Evolutionary conservation across 2,113 vertebrate species (phyloP).

Genomic region (Pao palembangensis): DNA sequence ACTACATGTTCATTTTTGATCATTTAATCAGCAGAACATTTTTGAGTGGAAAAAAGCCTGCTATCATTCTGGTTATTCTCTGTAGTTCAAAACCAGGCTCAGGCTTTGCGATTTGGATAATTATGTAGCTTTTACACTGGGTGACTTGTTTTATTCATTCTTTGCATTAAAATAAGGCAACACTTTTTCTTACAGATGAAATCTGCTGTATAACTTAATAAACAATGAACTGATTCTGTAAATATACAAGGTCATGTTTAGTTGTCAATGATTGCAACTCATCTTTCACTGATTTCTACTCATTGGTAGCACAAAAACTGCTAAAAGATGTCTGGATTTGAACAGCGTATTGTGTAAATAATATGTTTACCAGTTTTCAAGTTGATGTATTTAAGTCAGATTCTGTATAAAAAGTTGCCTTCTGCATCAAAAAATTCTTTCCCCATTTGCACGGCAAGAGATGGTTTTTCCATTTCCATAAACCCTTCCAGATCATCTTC

Average conservation of each 20-base stretch:
- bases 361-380: no score
- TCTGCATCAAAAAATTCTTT: conserved; percentile 79
- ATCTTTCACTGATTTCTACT: no score
- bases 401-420: conserved; percentile 81
- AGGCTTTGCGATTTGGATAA: conserved; percentile 10
- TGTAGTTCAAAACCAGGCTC: conserved; percentile 8
- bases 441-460: conserved; percentile 66
- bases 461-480: conserved; percentile 23
- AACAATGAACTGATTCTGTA: conserved; percentile 61
- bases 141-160: conserved; percentile 34
- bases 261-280: no score
- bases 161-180: conserved; percentile 39
- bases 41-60: conserved; percentile 4
- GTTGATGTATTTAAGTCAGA: conserved; percentile 53
- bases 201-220: conserved; percentile 58
- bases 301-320: no score
- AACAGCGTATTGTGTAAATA: no score
- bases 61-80: conserved; percentile 7
- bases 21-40: conserved; percentile 15
- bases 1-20: conserved; percentile 37
- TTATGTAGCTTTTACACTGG: conserved; percentile 44
- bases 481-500: conserved; percentile 59
- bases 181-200: conserved; percentile 43
- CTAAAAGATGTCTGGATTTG: no score
- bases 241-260: conserved; percentile 53